Evolutionary conservation across 1,140 invertebrate genomes (phyloP).

Genomic region (Pseudomyrmex gracilis): DNA sequence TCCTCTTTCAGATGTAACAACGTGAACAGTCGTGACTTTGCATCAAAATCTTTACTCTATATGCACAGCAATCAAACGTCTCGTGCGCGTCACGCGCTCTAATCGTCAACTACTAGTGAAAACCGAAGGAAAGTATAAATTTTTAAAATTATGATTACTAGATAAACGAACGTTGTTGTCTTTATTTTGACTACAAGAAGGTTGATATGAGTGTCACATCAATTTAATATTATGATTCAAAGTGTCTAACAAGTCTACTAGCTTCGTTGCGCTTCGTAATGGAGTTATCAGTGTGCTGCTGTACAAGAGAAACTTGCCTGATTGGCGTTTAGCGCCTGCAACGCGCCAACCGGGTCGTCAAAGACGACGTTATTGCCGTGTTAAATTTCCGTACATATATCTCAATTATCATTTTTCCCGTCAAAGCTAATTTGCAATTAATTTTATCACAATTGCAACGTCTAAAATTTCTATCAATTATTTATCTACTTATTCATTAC

Average conservation of each 20-base stretch:
- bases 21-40: background rate
- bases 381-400: slow-evolving; percentile 17
- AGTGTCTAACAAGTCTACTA: slow-evolving; percentile 59
- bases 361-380: slow-evolving; percentile 33
- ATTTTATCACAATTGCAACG: background rate
- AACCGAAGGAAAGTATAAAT: background rate
- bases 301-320: slow-evolving; percentile 59
- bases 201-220: slow-evolving; percentile 56
- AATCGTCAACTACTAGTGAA: background rate
- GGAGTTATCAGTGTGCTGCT: slow-evolving; percentile 53
- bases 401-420: background rate
- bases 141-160: background rate
- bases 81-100: background rate
- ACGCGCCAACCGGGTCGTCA: slow-evolving; percentile 37
- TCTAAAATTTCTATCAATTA: background rate
- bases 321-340: slow-evolving; percentile 55
- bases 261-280: slow-evolving; percentile 44
- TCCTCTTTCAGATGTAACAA: slow-evolving; percentile 31
- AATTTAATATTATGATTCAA: slow-evolving; percentile 61
- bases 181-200: slow-evolving; percentile 31
- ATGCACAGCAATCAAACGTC: background rate
- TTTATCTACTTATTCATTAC: background rate
- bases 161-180: slow-evolving; percentile 11
- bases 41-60: background rate
- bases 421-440: background rate